Evolutionary conservation across 2,113 vertebrate genomes (phyloP), one percentile per base, ranked within the genome.

Genomic region (Rana temporaria): DNA sequence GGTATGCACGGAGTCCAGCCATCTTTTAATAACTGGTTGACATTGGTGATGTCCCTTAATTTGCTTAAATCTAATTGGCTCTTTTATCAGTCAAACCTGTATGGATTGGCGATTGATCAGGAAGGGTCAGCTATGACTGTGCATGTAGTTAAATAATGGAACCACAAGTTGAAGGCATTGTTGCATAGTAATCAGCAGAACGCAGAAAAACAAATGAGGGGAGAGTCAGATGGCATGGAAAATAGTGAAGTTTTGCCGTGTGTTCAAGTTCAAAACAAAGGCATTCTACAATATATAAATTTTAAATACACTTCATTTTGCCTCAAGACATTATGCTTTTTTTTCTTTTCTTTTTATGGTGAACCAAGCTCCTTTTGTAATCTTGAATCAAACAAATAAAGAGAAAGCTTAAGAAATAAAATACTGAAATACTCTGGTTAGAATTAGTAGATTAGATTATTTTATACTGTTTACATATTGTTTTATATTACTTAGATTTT

Each of bases 191-290:
- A 92, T 92, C 89, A 93, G 91, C 87, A 78, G 83, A 87, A 87
- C 70, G 79, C 82, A 85, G 82, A 86, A 89, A 88, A 90, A 88
- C 80, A 91, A 90, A 92, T 87, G 88, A 89, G 90, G 89, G 90
- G 88, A 87, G 85, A 84, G 78, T 85, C 16, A 2, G 86, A 88
- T 90, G 91, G 93, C 90, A 91, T 92, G 92, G 94, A 86, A 91
- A 90, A 90, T 89, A 1, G 84, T 84, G 86, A 93, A 94, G 93
- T 96, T 97, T 92, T 92, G 88, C 91, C 85, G 92, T 89, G 90
- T 95, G 93, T 96, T 98, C 97, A 98, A 98, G 97, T 98, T 98
- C 97, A 99, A 96, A 98, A 98, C 97, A 99, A 99, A 99, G 98
- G 94, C 98, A 96, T 94, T 94, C 96, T 92, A 87, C 95, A 96